Evolutionary conservation across 2,797 vertebrate genomes (phyloP), one percentile per base, ranked within the genome.

Genomic region (Sardinella longiceps): DNA sequence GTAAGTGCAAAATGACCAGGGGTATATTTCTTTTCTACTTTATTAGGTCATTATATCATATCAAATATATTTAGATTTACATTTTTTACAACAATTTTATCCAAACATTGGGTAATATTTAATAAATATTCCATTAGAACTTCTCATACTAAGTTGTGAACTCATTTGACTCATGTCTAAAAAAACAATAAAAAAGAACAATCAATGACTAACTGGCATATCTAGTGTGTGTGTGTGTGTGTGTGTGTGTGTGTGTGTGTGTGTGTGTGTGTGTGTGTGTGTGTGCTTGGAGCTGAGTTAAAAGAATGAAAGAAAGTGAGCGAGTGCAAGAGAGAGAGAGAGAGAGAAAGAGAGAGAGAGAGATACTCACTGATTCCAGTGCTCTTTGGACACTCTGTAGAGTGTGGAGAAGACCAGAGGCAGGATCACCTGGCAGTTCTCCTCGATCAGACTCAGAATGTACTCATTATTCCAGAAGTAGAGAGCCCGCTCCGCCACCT

Each of bases 391-490:
- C 90, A 98, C 97, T 91, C 96, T 96, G 94, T 98, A 98, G 89
- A 98, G 96, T 45, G 97, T 98, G 90, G 96, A 95, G 23, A 98
- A 98, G n/a, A 98, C 97, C 91, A 97, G 95, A 60, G 97, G 97
- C 89, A 98, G 95, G 92, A 98, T 97, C 87, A 97, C 95, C 92
- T 97, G 96, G 93, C 97, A 98, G 94, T 98, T 98, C 94, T 98
- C 97, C 90, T 98, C 97, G 53, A 98, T 97, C 92, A 98, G 96
- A 90, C 97, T 98, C 91, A 98, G 94, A 93, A 98, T 98, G 92
- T 98, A 98, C 86, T 98, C 97, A 20, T 98, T 98, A 93, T 98
- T 98, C 97, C 97, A 98, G 96, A 98, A 98, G 91, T 98, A 98
- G 94, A 98, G 95, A 90, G 97, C 97, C 92, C 97, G 94, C 95